Evolutionary conservation across 2,113 vertebrate species (phyloP), one percentile per base, ranked within the genome.

Genomic region (Mystacornis crossleyi): DNA sequence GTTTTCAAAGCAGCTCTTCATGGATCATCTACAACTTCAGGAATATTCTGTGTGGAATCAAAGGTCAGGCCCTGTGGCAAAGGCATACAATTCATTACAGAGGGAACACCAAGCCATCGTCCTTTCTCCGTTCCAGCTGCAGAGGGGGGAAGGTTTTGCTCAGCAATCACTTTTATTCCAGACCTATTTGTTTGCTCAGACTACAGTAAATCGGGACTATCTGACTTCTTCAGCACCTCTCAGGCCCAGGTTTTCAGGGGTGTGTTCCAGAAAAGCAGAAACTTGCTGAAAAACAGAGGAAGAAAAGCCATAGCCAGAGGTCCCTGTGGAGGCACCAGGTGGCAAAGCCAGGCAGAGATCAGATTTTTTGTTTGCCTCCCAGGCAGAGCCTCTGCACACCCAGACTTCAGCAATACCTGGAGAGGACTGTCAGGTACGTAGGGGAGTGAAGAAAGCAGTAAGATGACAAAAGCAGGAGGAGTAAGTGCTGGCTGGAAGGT

Each of bases 391-490:
- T 40, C 58, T 80, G 48, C 34, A 50, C 40, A 15, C 8, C 25
- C 53, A 45, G 81, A 18, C 12, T 34, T 51, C 57, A 31, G 28
- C 29, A 47, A 9, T 2, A n/a, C 17, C 19, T 33, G 53, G 58
- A 51, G 54, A 5, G 5, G 33, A 57, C 16, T 51, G 38, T 5
- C n/a, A 28, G 33, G 3, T 31, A 45, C 42, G 24, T 15, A 13
- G 13, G 29, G 0, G 6, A 29, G 3, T 2, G 10, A 65, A 18
- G 42, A 40, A 77, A 64, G 36, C 18, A 50, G 19, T 16, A 29
- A 23, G 61, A 74, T 24, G 28, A 42, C 40, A 42, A 43, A 50
- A 33, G 10, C 26, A 83, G 21, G 3, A 18, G 10, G 72, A 64
- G 69, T 21, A 29, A 61, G 45, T 6, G 11, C 26, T 71, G 54